These are phyloP conservation scores for Cheilosia grossa DNA, from an alignment of 2,888 invertebrate species.

Conservation along the genomic window DNA sequence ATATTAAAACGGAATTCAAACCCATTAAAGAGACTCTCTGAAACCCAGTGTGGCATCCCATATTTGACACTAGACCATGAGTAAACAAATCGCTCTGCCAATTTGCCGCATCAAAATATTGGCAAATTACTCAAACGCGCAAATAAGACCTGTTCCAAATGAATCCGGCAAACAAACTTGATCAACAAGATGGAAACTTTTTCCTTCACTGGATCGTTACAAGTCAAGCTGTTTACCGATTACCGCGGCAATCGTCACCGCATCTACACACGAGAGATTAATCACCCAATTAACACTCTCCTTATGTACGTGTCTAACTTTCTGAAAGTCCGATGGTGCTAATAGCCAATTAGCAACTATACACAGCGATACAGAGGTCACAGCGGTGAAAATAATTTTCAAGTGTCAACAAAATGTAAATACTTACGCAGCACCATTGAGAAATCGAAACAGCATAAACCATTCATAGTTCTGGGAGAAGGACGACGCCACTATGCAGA, in stretches of 20 bases:
- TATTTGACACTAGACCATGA: too few relatives aligned
- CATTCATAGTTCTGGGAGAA: slow-evolving; percentile 94
- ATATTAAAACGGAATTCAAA: too few relatives aligned
- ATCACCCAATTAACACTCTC: slow-evolving; percentile 68
- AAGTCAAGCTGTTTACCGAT: slow-evolving; percentile 17
- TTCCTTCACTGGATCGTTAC: slow-evolving; percentile 5
- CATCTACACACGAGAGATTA: slow-evolving; percentile 37
- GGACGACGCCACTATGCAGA: slow-evolving; percentile 95
- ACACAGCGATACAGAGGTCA: slow-evolving; percentile 55
- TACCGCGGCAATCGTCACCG: slow-evolving; percentile 3
- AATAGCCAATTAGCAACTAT: slow-evolving; percentile 64
- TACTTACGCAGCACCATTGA: slow-evolving; percentile 97
- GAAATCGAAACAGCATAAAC: slow-evolving; percentile 95
- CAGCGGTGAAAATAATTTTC: slow-evolving; percentile 24
- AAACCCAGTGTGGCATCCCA: too few relatives aligned
- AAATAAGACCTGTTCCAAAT: neutral
- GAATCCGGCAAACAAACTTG: neutral
- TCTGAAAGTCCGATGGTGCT: slow-evolving; percentile 56
- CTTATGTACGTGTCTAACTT: slow-evolving; percentile 34
- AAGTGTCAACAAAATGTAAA: slow-evolving; percentile 21
- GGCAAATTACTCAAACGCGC: slow-evolving; percentile 11
- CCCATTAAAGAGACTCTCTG: too few relatives aligned
- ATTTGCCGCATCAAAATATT: neutral
- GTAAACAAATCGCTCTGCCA: too few relatives aligned
- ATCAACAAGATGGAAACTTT: slow-evolving; percentile 30